These are phyloP conservation scores for Anser cygnoides DNA, from an alignment of 2,113 vertebrate species.

Conservation along the genomic window DNA sequence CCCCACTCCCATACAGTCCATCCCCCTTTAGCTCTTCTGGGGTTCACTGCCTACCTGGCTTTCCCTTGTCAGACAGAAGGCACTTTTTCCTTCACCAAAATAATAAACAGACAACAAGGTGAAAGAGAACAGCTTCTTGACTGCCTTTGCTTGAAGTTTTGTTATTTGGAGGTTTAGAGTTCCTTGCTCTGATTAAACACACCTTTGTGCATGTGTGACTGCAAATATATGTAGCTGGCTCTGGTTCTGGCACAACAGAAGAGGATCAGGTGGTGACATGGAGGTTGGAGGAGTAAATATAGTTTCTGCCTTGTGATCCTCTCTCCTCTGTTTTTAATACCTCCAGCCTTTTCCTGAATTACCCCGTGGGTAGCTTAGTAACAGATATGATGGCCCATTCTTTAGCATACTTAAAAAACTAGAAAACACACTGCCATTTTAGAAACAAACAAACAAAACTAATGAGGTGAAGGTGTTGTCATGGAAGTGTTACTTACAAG, in stretches of 20 bases:
- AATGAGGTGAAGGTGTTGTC: constrained; percentile 37
- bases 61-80: not conserved
- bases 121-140: not conserved
- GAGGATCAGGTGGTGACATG: constrained; percentile 16
- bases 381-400: not conserved
- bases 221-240: not conserved
- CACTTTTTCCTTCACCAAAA: not conserved
- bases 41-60: not conserved
- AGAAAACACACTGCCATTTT: not conserved
- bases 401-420: not conserved
- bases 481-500: constrained; percentile 8
- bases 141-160: not conserved
- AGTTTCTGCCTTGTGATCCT: constrained; percentile 20
- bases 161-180: not conserved
- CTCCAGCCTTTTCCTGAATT: not conserved
- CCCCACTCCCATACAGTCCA: not conserved
- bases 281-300: constrained; percentile 31
- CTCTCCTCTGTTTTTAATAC: constrained; percentile 33
- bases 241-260: not conserved
- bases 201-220: not conserved
- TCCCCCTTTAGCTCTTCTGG: not conserved
- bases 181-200: not conserved
- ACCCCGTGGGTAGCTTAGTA: not conserved
- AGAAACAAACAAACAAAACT: constrained; percentile 25
- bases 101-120: not conserved